Evolutionary conservation across 2,888 invertebrate species (phyloP).

Genomic region (Elegia similella): DNA sequence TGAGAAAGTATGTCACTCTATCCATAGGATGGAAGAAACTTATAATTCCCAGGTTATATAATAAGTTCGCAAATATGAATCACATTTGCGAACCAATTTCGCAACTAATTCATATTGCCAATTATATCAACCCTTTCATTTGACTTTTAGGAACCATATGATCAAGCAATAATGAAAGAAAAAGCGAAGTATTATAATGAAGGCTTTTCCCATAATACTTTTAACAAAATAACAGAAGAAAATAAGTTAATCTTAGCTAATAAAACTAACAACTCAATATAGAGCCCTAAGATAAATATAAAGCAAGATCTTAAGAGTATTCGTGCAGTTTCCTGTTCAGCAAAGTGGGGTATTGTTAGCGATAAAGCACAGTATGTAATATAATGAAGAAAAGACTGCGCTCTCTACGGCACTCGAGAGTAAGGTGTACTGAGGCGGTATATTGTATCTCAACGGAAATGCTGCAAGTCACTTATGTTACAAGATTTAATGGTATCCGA

Average conservation of each 20-base stretch:
- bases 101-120: too few species aligned
- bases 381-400: constrained; percentile 2
- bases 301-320: neutral
- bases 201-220: neutral
- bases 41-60: too few species aligned
- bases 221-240: neutral
- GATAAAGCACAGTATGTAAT: neutral
- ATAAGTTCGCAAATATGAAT: too few species aligned
- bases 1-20: too few species aligned
- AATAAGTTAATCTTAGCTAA: neutral
- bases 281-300: neutral
- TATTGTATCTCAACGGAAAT: neutral
- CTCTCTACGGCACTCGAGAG: neutral
- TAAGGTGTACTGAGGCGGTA: neutral
- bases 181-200: neutral
- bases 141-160: too few species aligned
- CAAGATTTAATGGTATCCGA: neutral
- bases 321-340: neutral
- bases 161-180: neutral
- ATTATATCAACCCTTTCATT: too few species aligned
- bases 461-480: neutral
- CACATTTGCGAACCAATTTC: too few species aligned
- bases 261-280: neutral
- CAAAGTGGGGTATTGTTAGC: constrained; percentile 3
- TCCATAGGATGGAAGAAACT: too few species aligned